Evolutionary conservation across 1,140 invertebrate species (phyloP), one percentile per base, ranked within the genome.

Genomic region (Anadara kagoshimensis): DNA sequence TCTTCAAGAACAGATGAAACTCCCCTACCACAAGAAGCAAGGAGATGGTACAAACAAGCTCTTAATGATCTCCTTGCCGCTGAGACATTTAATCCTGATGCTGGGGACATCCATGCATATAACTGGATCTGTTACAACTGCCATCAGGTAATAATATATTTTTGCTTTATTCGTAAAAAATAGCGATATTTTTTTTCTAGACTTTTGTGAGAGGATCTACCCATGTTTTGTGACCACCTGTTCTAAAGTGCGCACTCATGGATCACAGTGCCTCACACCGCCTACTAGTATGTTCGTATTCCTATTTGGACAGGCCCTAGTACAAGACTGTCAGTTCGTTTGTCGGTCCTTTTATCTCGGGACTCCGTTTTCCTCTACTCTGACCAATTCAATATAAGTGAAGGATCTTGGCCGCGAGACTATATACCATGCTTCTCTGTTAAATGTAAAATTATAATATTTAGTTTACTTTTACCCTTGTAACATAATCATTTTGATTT

Each of bases 101-200:
- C 63, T 49, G 58, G 24, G 16, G 54, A 49, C 14, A 74, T 56
- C 1, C 61, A 71, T 12, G 49, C 47, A 29, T 79, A 63, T 66
- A 81, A 80, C 57, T 84, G 82, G 82, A 76, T 82, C 36, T 84
- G 80, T 69, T 78, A 76, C 24, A 76, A 61, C n/a, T 79, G 80
- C 69, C 76, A 82, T 62, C 82, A 84, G 74, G 82, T 84, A 73
- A 75, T 29, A 36, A 18, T 26, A 43, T 20, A 24, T n/a, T 47
- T 16, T 49, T 22, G 16, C 8, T 10, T 47, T 10, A 47, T 47
- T 16, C 8, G 45, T 47, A 47, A 10, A 47, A 10, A 47, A 47
- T 47, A 16, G 8, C 16, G 8, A 47, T 8, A 10, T 47, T 10
- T 16, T 16, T 47, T 47, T 47, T 47, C 45, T 47, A 10, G 8